Percentiles rank a stretch among this genome's conserved stretches.
These are phyloP conservation scores for Centroberyx gerrardi DNA, from an alignment of 2,797 vertebrate species.

Conservation along the genomic window DNA sequence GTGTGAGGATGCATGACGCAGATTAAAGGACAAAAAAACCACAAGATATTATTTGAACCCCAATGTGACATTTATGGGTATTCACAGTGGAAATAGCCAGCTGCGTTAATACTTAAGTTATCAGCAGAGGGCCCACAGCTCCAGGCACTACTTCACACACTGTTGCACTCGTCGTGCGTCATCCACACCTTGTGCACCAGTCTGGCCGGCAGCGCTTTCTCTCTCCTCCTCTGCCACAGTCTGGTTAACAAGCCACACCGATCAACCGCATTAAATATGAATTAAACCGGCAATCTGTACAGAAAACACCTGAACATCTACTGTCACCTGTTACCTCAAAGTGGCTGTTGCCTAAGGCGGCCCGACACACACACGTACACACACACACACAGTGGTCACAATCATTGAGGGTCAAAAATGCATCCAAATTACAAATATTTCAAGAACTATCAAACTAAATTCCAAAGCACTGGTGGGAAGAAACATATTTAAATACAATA, in stretches of 20 bases:
- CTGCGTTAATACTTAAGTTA: constrained; percentile 38
- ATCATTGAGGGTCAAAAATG: neutral
- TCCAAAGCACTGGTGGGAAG: neutral
- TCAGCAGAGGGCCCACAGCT: constrained; percentile 49
- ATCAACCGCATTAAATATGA: constrained; percentile 61
- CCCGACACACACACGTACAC: neutral
- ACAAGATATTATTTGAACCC: neutral
- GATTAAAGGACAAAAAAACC: neutral
- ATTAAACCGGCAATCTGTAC: constrained; percentile 40
- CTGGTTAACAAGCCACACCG: constrained; percentile 68
- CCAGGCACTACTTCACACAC: constrained; percentile 62
- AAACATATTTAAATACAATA: neutral
- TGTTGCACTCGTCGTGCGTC: constrained; percentile 63
- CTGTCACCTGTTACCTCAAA: constrained; percentile 17
- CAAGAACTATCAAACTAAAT: neutral
- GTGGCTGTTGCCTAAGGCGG: constrained; percentile 13
- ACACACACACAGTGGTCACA: neutral
- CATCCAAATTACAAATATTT: neutral
- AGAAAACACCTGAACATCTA: constrained; percentile 36
- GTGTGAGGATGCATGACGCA: neutral
- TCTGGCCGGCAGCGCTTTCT: constrained; percentile 47
- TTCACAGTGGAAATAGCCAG: constrained; percentile 38
- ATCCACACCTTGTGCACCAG: constrained; percentile 62
- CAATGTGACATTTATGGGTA: constrained; percentile 19
- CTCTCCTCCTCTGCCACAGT: constrained; percentile 56